Evolutionary conservation across 2,113 vertebrate genomes (phyloP), one percentile per base, ranked within the genome.

Genomic region (Spea bombifrons): DNA sequence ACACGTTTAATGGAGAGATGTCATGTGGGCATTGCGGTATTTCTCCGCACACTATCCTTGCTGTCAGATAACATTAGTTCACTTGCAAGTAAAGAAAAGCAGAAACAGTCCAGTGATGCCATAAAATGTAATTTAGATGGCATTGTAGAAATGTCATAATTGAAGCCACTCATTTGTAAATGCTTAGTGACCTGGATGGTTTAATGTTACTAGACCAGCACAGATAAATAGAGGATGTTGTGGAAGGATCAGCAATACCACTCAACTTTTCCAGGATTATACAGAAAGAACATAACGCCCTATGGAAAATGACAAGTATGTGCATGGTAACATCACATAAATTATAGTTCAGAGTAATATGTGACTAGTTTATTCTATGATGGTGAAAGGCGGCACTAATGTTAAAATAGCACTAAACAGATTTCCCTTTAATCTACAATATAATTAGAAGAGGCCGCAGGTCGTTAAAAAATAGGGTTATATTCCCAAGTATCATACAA

Each of bases 51-150:
- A 43, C 43, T 57, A 49, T 8, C 15, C 65, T 49, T 61, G 44
- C 75, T 70, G 66, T 76, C 75, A 76, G 66, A 61, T 70, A 43
- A 76, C 30, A 76, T 76, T 61, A 47, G 50, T 45, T 61, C 55
- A 45, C 75, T 61, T 76, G 66, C 53, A n/a, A 61, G 45, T 76
- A 76, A 76, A 70, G 53, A 59, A 67, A 69, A 76, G n/a, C 75
- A 76, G 75, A 70, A 68, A 55, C 64, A 16, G 74, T 5, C 52
- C 74, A 5, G 64, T 55, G 50, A 76, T 76, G 50, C 64, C 47
- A 12, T 9, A 5, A 68, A 76, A 68, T 68, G 45, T 3, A 59
- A 76, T 76, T 68, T 75, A 65, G 65, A 53, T 43, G 45, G 64
- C 15, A 68, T n/a, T 57, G 50, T 57, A 16, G 64, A 76, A 13